These are phyloP conservation scores for Erpobdella octoculata DNA, from an alignment of 2,888 invertebrate genomes.

Conservation along the genomic window DNA sequence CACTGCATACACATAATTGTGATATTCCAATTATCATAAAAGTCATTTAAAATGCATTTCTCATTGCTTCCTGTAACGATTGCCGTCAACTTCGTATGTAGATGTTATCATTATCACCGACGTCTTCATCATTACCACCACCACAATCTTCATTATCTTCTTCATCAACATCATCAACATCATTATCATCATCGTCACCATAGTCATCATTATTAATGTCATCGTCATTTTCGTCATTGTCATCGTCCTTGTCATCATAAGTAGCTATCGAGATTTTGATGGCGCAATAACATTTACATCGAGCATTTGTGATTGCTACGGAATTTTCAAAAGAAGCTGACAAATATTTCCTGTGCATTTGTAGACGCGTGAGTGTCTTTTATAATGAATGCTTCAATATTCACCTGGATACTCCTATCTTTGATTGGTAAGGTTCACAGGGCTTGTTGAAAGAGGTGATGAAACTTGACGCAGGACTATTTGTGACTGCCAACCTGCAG, in stretches of 20 bases:
- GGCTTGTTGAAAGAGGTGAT: no score
- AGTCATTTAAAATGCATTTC: background rate
- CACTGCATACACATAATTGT: no score
- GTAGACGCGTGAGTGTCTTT: no score
- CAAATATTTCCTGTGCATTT: no score
- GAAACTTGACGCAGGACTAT: no score
- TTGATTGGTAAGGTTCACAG: no score
- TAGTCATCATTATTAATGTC: background rate
- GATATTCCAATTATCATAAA: background rate
- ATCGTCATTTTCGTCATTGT: background rate
- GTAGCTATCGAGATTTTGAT: background rate
- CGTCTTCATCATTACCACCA: conserved; percentile 9
- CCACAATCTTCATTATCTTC: conserved; percentile 10
- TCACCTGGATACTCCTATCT: no score
- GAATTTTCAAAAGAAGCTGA: no score
- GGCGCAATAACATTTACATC: no score
- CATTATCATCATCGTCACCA: conserved; percentile 1
- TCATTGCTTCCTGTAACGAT: background rate
- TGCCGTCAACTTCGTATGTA: background rate
- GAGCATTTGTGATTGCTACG: no score
- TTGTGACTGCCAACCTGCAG: no score
- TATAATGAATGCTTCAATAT: no score
- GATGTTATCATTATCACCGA: background rate
- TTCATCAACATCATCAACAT: conserved; percentile 21
- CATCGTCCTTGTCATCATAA: background rate